A percentile compares a stretch with the other conserved stretches of the same genome.
Evolutionary conservation across 37 sponge, comb jelly and placozoan genomes (phyloP).

Genomic region (Amphimedon queenslandica): DNA sequence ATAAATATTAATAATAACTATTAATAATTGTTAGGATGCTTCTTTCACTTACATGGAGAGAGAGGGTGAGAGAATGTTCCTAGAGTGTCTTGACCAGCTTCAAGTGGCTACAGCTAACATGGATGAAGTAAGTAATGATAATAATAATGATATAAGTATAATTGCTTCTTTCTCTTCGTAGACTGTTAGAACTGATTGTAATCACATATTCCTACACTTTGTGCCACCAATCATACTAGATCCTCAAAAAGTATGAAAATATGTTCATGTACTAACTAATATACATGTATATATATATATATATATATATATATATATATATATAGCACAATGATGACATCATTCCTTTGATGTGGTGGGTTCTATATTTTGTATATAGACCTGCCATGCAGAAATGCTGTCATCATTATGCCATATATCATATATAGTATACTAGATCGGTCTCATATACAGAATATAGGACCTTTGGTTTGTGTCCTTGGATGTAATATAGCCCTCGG

Average conservation of each 20-base stretch:
- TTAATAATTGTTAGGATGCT: constrained; percentile 58
- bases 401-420: too few relatives aligned
- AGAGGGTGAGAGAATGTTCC: constrained; percentile 93
- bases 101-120: constrained; percentile 82
- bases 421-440: not conserved
- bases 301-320: too few relatives aligned
- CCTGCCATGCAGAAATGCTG: too few relatives aligned
- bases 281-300: too few relatives aligned
- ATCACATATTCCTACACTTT: constrained; percentile 97
- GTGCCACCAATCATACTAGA: constrained; percentile 94
- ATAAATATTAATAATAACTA: not conserved
- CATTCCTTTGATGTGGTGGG: too few relatives aligned
- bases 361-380: too few relatives aligned
- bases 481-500: too few relatives aligned
- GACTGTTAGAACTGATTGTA: constrained; percentile 83
- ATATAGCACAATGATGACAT: too few relatives aligned
- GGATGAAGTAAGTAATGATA: constrained; percentile 35
- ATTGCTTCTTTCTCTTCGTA: constrained; percentile 8
- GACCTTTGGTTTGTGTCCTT: too few relatives aligned
- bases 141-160: not conserved
- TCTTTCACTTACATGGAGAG: constrained; percentile 92
- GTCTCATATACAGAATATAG: too few relatives aligned
- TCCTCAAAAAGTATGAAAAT: constrained; percentile 66
- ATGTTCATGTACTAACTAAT: not conserved
- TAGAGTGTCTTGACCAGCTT: constrained; percentile 91